Evolutionary conservation across 2,888 invertebrate genomes (phyloP).

Genomic region (Aleiodes leptofemur): DNA sequence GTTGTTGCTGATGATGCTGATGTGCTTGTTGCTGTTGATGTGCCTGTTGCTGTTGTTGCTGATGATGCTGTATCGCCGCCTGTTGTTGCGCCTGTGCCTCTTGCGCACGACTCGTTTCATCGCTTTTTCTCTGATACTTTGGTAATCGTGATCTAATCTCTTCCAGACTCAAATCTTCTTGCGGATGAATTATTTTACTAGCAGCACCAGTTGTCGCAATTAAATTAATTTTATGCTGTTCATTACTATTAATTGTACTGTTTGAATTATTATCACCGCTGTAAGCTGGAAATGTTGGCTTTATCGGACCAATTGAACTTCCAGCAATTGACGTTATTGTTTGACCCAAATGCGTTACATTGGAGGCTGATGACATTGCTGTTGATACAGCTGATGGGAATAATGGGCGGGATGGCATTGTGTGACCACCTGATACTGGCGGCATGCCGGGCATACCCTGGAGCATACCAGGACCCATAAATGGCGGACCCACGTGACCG

Average conservation of each 20-base stretch:
- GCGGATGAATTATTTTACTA: conserved; percentile 94
- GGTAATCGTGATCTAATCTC: conserved; percentile 85
- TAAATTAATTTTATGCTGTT: conserved; percentile 76
- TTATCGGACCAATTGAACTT: conserved; percentile 76
- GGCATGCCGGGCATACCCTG: conserved; percentile 74
- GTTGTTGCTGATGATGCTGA: conserved; percentile 66
- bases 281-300: conserved; percentile 89
- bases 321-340: conserved; percentile 76
- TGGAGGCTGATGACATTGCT: conserved; percentile 77
- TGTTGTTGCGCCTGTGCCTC: conserved; percentile 65
- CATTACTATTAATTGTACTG: conserved; percentile 72
- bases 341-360: conserved; percentile 78
- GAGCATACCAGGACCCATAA: conserved; percentile 84
- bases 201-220: conserved; percentile 89
- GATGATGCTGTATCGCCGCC: conserved; percentile 62
- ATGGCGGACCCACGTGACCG: conserved; percentile 85
- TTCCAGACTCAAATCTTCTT: conserved; percentile 93
- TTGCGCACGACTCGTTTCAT: conserved; percentile 69
- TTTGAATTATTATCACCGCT: conserved; percentile 71
- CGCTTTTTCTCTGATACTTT: conserved; percentile 80
- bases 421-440: conserved; percentile 64
- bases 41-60: conserved; percentile 65
- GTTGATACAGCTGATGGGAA: conserved; percentile 83
- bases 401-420: conserved; percentile 81
- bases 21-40: conserved; percentile 63